Base-by-base conservation (phyloP, 2,113 vertebrate genomes). In the Rostratula benghalensis region DNA sequence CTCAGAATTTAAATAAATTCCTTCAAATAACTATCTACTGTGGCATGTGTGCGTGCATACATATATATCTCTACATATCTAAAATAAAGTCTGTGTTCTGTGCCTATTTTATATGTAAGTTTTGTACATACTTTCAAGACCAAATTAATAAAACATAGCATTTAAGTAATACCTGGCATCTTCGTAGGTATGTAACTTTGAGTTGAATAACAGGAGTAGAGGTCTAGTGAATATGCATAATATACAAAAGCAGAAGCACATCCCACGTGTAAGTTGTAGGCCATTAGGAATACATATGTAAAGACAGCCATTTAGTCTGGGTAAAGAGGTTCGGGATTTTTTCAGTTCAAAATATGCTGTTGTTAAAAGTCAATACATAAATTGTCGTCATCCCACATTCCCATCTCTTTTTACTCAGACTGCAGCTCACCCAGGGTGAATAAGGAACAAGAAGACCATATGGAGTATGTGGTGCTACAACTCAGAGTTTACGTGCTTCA, bases 381-480 rank as follows among this genome's bases (percentile, higher is more conserved):
- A 64, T 30, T 31, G 16, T 43, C 50, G 65, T 70, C 69, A 82
- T 92, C 53, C 86, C 73, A 24, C 82, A 87, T 76, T 86, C 80
- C 88, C n/a, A 1, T 57, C 65, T 87, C 86, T 88, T 64, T 95
- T 78, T 65, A 43, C 76, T 89, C 48, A 57, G 77, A 23, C 80
- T 89, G 65, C 73, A 69, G 67, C 83, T 97, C 73, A 93, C 88
- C 77, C 64, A 71, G 85, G 82, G 83, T 93, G 92, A 92, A 31
- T 76, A 82, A 91, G 92, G 70, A 92, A 92, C 77, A 89, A 87
- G 86, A 43, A 31, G 73, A 96, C 73, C 95, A 94, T 93, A 95
- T 93, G 95, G 95, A 93, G 61, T 76, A 22, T n/a, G 83, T 91
- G 70, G 73, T 93, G 96, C 69, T 93, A 70, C 92, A 93, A 5